Evolutionary conservation across 2,113 vertebrate genomes (phyloP).

Genomic region (Rousettus leschenaultii): DNA sequence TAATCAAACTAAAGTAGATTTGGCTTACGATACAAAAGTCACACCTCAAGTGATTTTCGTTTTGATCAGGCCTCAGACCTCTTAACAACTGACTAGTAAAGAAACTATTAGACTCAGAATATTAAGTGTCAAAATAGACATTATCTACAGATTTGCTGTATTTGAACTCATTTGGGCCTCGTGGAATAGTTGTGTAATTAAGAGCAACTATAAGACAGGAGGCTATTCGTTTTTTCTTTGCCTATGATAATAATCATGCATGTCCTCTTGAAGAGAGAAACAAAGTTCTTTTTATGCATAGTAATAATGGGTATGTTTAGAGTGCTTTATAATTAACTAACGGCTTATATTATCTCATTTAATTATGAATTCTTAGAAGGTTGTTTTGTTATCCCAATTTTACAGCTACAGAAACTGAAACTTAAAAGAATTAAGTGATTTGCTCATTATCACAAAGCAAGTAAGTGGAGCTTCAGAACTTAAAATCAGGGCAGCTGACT

Average conservation of each 20-base stretch:
- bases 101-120: background rate
- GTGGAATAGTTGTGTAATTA: background rate
- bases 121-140: background rate
- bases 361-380: background rate
- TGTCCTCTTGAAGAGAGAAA: slow-evolving; percentile 17
- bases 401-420: background rate
- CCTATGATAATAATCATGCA: background rate
- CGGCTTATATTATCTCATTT: background rate
- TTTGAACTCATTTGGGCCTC: background rate
- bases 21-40: background rate
- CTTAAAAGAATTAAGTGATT: background rate
- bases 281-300: background rate
- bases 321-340: background rate
- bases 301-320: background rate
- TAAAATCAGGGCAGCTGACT: background rate
- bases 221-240: background rate
- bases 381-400: background rate
- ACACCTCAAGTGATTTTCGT: background rate
- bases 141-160: background rate
- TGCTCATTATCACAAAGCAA: background rate
- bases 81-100: background rate
- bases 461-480: background rate
- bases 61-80: background rate
- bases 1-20: background rate
- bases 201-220: background rate